Evolutionary conservation across 2,113 vertebrate genomes (phyloP), one percentile per base, ranked within the genome.

Genomic region (Tonatia bakeri): DNA sequence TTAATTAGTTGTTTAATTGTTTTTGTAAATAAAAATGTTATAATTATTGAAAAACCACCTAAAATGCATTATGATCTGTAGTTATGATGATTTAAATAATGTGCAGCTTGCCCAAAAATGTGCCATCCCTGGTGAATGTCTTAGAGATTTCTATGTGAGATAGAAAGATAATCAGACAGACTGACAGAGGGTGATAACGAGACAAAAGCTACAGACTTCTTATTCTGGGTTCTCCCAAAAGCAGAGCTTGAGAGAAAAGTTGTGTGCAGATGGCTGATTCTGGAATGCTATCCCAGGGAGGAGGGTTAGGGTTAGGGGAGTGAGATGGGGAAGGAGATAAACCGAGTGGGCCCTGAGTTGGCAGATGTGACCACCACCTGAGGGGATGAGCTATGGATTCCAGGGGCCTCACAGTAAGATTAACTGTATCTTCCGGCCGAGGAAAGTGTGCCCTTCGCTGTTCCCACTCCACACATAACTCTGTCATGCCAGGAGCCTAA

Each of bases 401-500:
- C 22, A 11, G 3, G 9, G 33, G 2, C n/a, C 10, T 69, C 15
- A 59, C 45, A 17, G 19, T 43, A n/a, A 86, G 69, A 59, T 3
- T 54, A 45, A 90, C 40, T 80, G 8, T 24, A 2, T 81, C 31
- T 94, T 24, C 72, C 24, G 13, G 13, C 28, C 36, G 17, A 19
- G 17, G 52, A 65, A 38, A 56, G 28, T 20, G 52, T 56, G 31
- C 59, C 54, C 69, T 20, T 26, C 9, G 4, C 7, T 8, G 14
- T 20, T 36, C 1, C 70, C 2, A 0, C 33, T 15, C 28, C 9
- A 52, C 17, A 28, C 13, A 11, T 7, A 0, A 67, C 50, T 70
- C 70, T 61, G 14, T 38, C 31, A 11, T 10, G 17, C 13, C 7
- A 24, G 56, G 16, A 72, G 15, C 4, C 17, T 19, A 14, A 4